Percentiles rank a stretch among this genome's conserved stretches.
Conservation (phyloP, 2,888 invertebrate species). For the Mesoligia furuncula region DNA sequence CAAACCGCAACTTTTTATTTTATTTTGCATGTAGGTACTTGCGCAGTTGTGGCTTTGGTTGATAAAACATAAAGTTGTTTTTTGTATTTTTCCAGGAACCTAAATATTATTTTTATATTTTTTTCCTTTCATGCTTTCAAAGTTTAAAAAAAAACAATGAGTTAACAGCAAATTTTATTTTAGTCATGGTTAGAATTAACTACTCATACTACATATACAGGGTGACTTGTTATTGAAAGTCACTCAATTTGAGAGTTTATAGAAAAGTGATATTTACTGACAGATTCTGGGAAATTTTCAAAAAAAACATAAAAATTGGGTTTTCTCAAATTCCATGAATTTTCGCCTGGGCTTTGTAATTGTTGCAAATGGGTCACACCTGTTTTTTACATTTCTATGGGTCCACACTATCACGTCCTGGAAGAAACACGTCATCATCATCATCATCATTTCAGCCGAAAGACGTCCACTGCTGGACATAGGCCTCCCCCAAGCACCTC, state of each 20-base stretch:
- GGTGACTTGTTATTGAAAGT: neutral
- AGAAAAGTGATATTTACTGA: neutral
- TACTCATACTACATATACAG: neutral
- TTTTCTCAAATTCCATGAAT: neutral
- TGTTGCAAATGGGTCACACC: too few species aligned
- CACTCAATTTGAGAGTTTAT: neutral
- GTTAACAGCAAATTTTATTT: neutral
- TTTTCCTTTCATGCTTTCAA: neutral
- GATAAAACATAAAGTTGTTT: conserved; percentile 10
- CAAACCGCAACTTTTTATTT: conserved; percentile 27
- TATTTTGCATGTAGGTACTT: neutral
- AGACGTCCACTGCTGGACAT: too few species aligned
- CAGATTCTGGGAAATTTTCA: neutral
- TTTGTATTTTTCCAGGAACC: conserved; percentile 1
- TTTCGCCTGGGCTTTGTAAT: neutral
- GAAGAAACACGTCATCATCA: neutral
- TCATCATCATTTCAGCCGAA: too few species aligned
- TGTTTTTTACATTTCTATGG: too few species aligned
- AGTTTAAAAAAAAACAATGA: neutral
- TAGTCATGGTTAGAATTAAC: neutral
- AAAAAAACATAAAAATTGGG: neutral
- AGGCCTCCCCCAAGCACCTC: too few species aligned
- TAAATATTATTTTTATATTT: neutral
- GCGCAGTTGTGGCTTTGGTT: conserved; percentile 1
- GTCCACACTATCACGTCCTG: neutral